A percentile compares a stretch with the other conserved stretches of the same genome.
phyloP scores from a whole-genome alignment of 2,888 invertebrate species.

The Acleris cristana region DNA sequence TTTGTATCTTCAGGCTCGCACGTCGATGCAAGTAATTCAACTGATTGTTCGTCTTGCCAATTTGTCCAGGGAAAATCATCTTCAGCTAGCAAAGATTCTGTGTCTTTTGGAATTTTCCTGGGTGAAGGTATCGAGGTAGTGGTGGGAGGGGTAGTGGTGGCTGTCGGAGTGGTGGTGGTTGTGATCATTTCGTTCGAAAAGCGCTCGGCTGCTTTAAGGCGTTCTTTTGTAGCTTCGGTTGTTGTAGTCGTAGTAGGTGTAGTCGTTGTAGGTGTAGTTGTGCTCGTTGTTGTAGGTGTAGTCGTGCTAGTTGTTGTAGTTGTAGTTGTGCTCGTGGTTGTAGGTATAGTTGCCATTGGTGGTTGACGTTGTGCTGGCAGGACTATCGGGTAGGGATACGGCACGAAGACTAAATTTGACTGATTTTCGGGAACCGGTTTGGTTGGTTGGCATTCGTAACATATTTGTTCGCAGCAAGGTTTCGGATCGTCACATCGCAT shows the following conservation, averaged over 20 bases:
- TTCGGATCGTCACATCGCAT: slow-evolving; percentile 29
- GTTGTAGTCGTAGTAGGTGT: slow-evolving; percentile 21
- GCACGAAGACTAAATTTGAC: slow-evolving; percentile 36
- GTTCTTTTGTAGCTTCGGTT: neutral
- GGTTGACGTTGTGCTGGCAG: slow-evolving; percentile 15
- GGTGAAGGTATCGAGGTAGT: no score
- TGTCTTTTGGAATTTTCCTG: no score
- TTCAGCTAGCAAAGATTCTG: no score
- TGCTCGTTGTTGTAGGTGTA: neutral
- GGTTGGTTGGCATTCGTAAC: slow-evolving; percentile 15
- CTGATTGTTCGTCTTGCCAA: neutral
- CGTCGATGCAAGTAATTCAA: neutral
- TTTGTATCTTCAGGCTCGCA: neutral
- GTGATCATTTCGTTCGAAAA: no score
- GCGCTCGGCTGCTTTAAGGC: no score
- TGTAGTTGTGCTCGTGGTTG: slow-evolving; percentile 32
- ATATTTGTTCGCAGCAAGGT: slow-evolving; percentile 30
- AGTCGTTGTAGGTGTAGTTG: slow-evolving; percentile 10
- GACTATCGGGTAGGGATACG: slow-evolving; percentile 40
- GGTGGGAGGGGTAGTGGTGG: no score
- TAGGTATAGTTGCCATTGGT: slow-evolving; percentile 8
- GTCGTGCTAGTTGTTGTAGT: neutral
- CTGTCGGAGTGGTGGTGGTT: no score
- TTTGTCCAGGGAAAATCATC: no score
- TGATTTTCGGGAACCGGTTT: neutral